Evolutionary conservation across 2,888 invertebrate genomes (phyloP).

Genomic region (Tricholauxania praeusta): DNA sequence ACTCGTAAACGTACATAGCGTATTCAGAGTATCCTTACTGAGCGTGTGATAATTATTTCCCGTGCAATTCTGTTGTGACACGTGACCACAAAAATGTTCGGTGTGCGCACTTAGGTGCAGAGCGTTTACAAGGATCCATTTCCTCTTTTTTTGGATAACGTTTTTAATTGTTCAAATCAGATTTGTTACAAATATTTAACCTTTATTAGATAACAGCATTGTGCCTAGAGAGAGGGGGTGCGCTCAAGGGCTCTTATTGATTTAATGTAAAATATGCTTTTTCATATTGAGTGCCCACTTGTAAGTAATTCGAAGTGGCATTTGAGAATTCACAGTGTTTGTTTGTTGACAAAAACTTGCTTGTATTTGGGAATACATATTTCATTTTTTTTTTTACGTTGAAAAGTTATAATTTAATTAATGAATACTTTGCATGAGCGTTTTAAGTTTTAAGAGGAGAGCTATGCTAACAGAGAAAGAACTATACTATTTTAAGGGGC

Average conservation of each 20-base stretch:
- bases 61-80: conserved; percentile 50
- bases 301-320: neutral
- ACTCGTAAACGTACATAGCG: neutral
- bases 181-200: conserved; percentile 33
- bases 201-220: neutral
- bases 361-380: neutral
- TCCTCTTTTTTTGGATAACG: conserved; percentile 54
- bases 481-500: no score
- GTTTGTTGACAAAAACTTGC: neutral
- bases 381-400: no score
- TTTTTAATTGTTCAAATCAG: conserved; percentile 17
- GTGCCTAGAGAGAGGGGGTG: neutral
- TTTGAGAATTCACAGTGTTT: neutral
- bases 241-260: neutral
- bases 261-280: conserved; percentile 22
- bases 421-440: neutral
- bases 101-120: conserved; percentile 10
- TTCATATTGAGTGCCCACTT: conserved; percentile 10
- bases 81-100: conserved; percentile 49
- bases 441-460: no score
- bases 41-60: conserved; percentile 65
- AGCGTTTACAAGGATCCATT: conserved; percentile 61
- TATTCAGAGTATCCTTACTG: conserved; percentile 11
- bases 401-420: conserved; percentile 24
- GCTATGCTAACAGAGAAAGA: no score